A percentile compares a stretch with the other conserved stretches of the same genome.
These are phyloP conservation scores for Bombus difficillimus DNA, from an alignment of 1,140 invertebrate species.

Conservation along the genomic window DNA sequence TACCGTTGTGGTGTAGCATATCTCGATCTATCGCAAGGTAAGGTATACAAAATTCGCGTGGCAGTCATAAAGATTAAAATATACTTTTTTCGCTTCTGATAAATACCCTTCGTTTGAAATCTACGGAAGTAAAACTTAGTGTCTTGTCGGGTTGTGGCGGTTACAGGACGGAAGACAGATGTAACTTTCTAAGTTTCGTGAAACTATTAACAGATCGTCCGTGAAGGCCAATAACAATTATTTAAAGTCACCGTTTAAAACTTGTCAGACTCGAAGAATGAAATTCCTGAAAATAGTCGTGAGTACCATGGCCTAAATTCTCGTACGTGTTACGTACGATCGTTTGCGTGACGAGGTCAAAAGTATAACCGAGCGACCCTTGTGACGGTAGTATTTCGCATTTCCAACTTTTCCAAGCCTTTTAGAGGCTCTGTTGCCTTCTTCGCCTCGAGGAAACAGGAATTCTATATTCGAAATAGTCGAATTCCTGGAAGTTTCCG, in stretches of 20 bases:
- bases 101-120: too few relatives aligned
- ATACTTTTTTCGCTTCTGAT: too few relatives aligned
- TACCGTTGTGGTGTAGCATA: too few relatives aligned
- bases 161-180: not conserved
- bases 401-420: not conserved
- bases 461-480: not conserved
- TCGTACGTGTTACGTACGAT: not conserved
- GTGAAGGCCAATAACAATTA: not conserved
- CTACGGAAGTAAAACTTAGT: too few relatives aligned
- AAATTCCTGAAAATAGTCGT: not conserved
- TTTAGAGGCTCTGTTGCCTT: not conserved
- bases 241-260: not conserved
- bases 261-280: not conserved
- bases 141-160: too few relatives aligned
- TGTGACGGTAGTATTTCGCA: too few relatives aligned
- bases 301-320: not conserved
- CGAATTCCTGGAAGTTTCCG: not conserved
- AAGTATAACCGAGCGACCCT: not conserved
- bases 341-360: not conserved
- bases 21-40: too few relatives aligned
- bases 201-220: not conserved
- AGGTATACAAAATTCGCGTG: too few relatives aligned
- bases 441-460: not conserved
- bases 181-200: not conserved
- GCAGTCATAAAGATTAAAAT: too few relatives aligned